Conservation (phyloP, 2,797 vertebrate genomes). For the Eidolon dupreanum region DNA sequence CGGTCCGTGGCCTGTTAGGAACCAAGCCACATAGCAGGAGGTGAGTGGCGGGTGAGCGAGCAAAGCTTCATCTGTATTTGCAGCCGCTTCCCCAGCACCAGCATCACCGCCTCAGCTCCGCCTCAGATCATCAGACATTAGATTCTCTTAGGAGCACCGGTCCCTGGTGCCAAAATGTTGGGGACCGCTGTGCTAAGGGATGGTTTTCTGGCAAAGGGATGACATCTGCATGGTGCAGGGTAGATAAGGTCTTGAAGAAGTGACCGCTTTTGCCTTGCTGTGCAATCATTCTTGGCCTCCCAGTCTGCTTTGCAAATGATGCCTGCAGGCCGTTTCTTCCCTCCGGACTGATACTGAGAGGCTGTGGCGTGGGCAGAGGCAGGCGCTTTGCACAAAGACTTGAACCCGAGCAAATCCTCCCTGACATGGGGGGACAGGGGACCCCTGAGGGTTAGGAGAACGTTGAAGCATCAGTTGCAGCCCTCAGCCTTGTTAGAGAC, state of each 20-base stretch:
- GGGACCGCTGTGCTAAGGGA: background rate
- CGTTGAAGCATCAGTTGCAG: background rate
- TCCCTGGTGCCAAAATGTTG: too few relatives aligned
- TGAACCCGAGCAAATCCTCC: background rate
- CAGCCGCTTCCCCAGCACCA: too few relatives aligned
- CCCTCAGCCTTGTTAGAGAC: background rate
- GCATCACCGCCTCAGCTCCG: too few relatives aligned
- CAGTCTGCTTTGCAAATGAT: background rate
- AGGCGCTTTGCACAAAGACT: background rate
- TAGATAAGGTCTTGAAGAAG: background rate
- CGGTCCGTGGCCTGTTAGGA: too few relatives aligned
- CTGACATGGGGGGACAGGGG: accelerated
- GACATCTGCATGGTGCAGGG: background rate
- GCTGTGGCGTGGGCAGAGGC: accelerated
- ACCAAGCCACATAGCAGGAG: too few relatives aligned
- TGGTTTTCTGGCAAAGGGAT: background rate
- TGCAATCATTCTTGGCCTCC: background rate
- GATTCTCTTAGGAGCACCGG: too few relatives aligned
- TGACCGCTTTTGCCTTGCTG: background rate
- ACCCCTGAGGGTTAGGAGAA: background rate
- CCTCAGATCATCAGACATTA: too few relatives aligned
- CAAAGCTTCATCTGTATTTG: too few relatives aligned
- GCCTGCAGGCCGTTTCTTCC: background rate
- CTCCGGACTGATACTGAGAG: background rate
- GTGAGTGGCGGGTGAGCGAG: too few relatives aligned